A percentile compares a stretch with the other conserved stretches of the same genome.
phyloP scores from a whole-genome alignment of 2,113 vertebrate species.

The Aphelocoma coerulescens region DNA sequence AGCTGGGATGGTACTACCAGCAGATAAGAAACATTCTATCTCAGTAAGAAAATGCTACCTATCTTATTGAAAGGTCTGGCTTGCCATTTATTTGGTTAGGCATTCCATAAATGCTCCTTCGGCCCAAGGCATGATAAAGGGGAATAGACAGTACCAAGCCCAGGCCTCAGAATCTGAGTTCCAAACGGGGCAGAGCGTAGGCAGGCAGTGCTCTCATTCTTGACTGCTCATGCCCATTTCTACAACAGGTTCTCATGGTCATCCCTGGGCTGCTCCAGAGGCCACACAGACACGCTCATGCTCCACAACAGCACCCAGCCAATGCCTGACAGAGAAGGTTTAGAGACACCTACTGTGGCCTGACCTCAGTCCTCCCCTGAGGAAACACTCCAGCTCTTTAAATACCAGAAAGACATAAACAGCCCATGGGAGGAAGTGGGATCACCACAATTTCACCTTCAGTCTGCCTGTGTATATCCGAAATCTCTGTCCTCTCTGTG shows the following conservation, averaged over 20 bases:
- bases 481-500: neutral
- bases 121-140: neutral
- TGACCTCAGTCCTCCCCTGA: neutral
- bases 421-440: neutral
- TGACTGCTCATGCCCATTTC: neutral
- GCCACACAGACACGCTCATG: rapidly evolving
- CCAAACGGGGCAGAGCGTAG: neutral
- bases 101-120: neutral
- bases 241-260: neutral
- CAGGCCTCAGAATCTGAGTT: neutral
- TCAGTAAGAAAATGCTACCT: neutral
- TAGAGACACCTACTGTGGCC: neutral
- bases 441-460: neutral
- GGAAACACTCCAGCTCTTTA: neutral
- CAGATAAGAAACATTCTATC: neutral
- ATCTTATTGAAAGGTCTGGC: neutral
- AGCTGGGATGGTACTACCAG: neutral
- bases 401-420: neutral
- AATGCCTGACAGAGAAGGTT: rapidly evolving
- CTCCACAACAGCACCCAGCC: neutral
- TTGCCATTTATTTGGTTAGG: neutral
- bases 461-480: neutral
- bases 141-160: neutral
- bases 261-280: neutral
- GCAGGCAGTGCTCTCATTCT: neutral